These are phyloP conservation scores for Anneissia japonica DNA, from an alignment of 35 echinoderm and acorn worm species.

Conservation along the genomic window DNA sequence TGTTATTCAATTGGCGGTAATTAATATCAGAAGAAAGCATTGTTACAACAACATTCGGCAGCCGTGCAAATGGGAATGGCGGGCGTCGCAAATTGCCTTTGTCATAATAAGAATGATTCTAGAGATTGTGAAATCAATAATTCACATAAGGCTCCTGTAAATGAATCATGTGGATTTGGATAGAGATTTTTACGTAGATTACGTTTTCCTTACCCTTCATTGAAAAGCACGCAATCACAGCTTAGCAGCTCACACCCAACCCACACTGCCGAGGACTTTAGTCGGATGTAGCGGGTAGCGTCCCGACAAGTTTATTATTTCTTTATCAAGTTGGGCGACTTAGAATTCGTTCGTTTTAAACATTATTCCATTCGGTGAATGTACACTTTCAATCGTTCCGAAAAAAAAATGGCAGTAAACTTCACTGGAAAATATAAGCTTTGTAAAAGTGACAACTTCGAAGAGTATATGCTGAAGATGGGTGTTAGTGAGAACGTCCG, in stretches of 20 bases:
- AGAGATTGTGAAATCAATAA: background rate
- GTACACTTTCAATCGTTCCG: background rate
- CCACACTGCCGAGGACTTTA: background rate
- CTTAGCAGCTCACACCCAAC: background rate
- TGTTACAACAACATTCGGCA: background rate
- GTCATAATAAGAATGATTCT: background rate
- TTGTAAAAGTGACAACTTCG: background rate
- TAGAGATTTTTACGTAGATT: background rate
- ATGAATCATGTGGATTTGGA: background rate
- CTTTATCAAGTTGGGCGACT: background rate
- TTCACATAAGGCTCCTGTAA: background rate
- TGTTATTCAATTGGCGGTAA: background rate
- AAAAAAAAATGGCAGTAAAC: background rate
- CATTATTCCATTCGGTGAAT: background rate
- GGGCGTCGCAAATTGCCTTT: background rate
- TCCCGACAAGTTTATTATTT: too few relatives aligned
- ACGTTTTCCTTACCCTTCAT: background rate
- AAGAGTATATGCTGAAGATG: background rate
- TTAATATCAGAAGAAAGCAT: background rate
- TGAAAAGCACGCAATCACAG: background rate
- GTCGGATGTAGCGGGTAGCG: background rate
- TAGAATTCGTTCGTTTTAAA: background rate
- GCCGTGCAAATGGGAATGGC: background rate
- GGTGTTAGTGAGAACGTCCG: background rate
- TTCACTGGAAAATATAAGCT: background rate